Evolutionary conservation across 2,888 invertebrate species (phyloP), one percentile per base, ranked within the genome.

Genomic region (Melitaea athalia): DNA sequence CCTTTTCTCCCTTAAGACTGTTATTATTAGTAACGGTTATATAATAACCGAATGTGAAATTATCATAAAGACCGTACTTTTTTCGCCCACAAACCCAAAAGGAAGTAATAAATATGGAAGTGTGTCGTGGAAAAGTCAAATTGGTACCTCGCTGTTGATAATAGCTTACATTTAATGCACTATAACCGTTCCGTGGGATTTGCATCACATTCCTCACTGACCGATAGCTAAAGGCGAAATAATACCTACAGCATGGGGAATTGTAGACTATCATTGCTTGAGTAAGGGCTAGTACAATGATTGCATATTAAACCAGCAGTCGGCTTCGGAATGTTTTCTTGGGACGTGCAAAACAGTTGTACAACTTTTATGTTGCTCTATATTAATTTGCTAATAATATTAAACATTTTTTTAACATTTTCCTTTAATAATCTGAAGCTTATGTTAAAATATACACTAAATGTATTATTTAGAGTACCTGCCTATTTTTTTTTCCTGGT

Each of bases 181-280:
- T 59, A 65, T 62, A 70, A 70, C 66, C 63, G 74, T 71, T 66
- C 57, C 47, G 59, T 71, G 69, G 67, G 68, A 74, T 71, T 69
- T 68, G 67, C 69, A 70, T 63, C 70, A 70, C 64, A 70, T 74
- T 73, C 69, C 68, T 69, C 70, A 70, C 74, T 78, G 76, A 75
- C 78, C 75, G 74, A 77, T 72, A 77, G 75, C 77, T 73, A 66
- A 64, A 70, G 77, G 77, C 74, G 60, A 70, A 68, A 60, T 68
- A 63, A 61, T 70, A 72, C 68, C 45, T 53, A 65, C 64, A 73
- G 70, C 73, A 57, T 72, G 74, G 71, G 72, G 67, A 72, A 72
- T 75, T 74, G 71, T 71, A 68, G 64, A 62, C 61, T 63, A 71
- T 67, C 73, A 70, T 69, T 63, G 70, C 63, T 64, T 57, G 57